Evolutionary conservation across 2,888 invertebrate species (phyloP), one percentile per base, ranked within the genome.

Genomic region (Chouioia cunea): DNA sequence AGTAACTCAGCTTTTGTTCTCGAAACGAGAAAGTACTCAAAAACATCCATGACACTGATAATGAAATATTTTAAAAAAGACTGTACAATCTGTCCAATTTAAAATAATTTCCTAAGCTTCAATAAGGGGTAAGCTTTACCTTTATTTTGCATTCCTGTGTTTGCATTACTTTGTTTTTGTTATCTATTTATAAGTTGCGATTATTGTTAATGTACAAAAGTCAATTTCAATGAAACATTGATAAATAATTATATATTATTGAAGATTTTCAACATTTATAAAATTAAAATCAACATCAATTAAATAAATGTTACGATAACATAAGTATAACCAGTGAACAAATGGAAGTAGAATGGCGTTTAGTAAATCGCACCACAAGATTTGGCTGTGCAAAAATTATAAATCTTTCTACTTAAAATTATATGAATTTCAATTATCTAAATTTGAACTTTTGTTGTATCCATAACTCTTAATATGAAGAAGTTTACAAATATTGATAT

Each of bases 41-140:
- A 44, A 60, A 63, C 14, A 16, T 65, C 54, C 62, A 60, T 59
- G 46, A 60, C 46, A 59, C 43, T 65, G 22, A 66, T 54, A 54
- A 57, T 57, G 10, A 18, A 56, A 43, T 68, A 23, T 70, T 65
- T 72, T 67, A 73, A 79, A n/a, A 77, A 83, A 84, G 83, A 84
- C 83, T 84, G 83, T 77, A 73, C 78, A 79, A 82, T 83, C 83
- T 83, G 83, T 83, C 83, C 83, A 83, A 80, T 81, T 76, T 77
- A 78, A 68, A 70, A 77, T 76, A 77, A 75, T 74, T 74, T 63
- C 2, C 22, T 53, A 22, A 53, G 22, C 56, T 65, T 48, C 46
- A 14, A 57, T 23, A 2, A 54, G 43, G 50, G 36, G 22, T 66
- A 36, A 48, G 58, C 27, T 52, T 67, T 12, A 23, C 47, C 54